Conservation (phyloP, 2,888 invertebrate species). For the Thymelicus acteon region DNA sequence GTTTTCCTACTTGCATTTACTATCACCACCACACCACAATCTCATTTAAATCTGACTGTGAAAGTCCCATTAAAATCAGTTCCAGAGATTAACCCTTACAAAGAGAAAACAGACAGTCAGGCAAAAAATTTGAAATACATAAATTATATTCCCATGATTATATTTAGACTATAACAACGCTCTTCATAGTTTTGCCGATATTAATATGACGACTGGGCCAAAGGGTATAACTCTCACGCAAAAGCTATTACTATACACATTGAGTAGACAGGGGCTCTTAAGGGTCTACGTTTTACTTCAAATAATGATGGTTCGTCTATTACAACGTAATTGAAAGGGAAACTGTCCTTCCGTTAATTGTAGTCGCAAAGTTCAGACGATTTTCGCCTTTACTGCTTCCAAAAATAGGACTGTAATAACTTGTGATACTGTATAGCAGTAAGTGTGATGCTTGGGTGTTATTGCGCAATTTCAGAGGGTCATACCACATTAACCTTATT, state of each 20-base stretch:
- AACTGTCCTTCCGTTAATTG: constrained; percentile 30
- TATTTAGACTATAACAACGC: too few species aligned
- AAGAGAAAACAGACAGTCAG: too few species aligned
- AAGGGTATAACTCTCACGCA: background rate
- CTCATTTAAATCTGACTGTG: too few species aligned
- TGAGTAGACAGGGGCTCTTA: background rate
- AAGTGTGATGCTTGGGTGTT: constrained; percentile 8
- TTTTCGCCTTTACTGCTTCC: constrained; percentile 26
- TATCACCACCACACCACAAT: too few species aligned
- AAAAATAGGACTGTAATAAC: constrained; percentile 28
- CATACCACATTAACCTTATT: background rate
- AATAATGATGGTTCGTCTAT: constrained; percentile 17
- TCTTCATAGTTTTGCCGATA: too few species aligned
- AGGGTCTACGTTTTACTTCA: background rate
- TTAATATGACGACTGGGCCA: background rate
- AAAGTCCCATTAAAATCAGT: too few species aligned
- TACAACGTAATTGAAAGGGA: constrained; percentile 24
- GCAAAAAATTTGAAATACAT: too few species aligned
- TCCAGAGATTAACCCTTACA: too few species aligned
- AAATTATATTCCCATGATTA: too few species aligned
- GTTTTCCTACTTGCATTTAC: too few species aligned
- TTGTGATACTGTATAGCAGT: constrained; percentile 7
- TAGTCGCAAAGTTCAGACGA: constrained; percentile 16
- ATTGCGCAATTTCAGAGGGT: constrained; percentile 1
- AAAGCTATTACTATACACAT: background rate